Base-by-base conservation (phyloP, 2,888 invertebrate genomes). In the Micoletzkya japonica region DNA sequence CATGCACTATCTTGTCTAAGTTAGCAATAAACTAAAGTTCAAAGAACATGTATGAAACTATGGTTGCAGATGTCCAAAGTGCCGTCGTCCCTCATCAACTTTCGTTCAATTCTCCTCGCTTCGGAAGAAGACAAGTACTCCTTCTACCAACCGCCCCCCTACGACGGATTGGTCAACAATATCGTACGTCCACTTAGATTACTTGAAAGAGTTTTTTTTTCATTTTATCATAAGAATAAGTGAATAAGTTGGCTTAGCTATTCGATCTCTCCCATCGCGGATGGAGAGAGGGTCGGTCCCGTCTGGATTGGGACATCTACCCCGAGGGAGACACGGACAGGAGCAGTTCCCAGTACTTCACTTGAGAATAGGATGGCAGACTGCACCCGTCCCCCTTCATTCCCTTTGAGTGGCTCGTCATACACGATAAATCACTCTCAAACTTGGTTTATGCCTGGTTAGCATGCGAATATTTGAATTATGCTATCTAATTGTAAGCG, bases 141-240 rank as follows among this genome's bases (percentile, higher is more conserved):
- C 1, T 64, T 64, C 64, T 64, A 64, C 36, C 34, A 28, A 52
- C 39, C 50, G 36, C 64, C 64, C 17, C 64, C 64, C 34, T 64
- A 64, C 30, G 26, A 14, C 20, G 34, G 52, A 52, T 39, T 64
- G 36, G 52, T 34, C 37, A 50, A 64, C 26, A 50, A 26, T 36
- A 64, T 30, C 3, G 64, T 64, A 3, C 24, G 52, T 36, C 24
- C 24, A 30, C 17, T 26, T n/a, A 26, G 14, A 28, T 39, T 17
- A 32, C 44, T 60, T 14, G 24, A 14, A n/a, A 0, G 49, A 26
- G 39, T 17, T 34, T 34, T 34, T 17, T 17, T 14, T 39, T 3
- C 4, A 44, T 64, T 50, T 28, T 44, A 44, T 44, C 10, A 14
- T 10, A 14, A 44, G 44, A 44, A 20, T 44, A 44, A 14, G 44